phyloP scores from a whole-genome alignment of 2,888 invertebrate genomes.

The Leistus spinibarbis region DNA sequence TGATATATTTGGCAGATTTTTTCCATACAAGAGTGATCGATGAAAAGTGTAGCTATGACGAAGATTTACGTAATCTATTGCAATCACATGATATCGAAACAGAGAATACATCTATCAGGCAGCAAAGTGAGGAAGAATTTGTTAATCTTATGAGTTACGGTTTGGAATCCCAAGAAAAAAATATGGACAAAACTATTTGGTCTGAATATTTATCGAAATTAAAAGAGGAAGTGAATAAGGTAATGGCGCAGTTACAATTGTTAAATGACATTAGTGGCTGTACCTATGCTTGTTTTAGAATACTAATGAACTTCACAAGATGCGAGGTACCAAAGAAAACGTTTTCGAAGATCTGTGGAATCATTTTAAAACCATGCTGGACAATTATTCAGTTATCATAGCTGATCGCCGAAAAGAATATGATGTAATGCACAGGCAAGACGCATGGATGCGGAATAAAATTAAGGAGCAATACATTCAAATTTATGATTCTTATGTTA shows the following conservation, averaged over 20 bases:
- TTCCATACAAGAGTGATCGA: background rate
- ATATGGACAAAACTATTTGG: conserved; percentile 1
- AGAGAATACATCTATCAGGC: background rate
- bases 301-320: background rate
- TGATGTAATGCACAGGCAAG: background rate
- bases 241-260: background rate
- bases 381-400: background rate
- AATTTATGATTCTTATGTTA: background rate
- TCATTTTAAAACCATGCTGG: background rate
- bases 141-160: conserved; percentile 12
- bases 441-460: background rate
- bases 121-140: background rate
- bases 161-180: background rate
- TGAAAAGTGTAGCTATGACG: conserved; percentile 10
- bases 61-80: background rate
- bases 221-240: background rate
- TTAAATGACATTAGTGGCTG: background rate
- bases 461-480: conserved; percentile 6
- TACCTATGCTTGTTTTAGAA: background rate
- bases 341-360: conserved; percentile 18
- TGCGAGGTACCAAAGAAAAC: background rate
- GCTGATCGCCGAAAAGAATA: conserved; percentile 2
- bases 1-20: background rate
- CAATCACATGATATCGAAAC: background rate
- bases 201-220: conserved; percentile 1